Evolutionary conservation across 2,797 vertebrate species (phyloP), one percentile per base, ranked within the genome.

Genomic region (Sebastes melanostomus): DNA sequence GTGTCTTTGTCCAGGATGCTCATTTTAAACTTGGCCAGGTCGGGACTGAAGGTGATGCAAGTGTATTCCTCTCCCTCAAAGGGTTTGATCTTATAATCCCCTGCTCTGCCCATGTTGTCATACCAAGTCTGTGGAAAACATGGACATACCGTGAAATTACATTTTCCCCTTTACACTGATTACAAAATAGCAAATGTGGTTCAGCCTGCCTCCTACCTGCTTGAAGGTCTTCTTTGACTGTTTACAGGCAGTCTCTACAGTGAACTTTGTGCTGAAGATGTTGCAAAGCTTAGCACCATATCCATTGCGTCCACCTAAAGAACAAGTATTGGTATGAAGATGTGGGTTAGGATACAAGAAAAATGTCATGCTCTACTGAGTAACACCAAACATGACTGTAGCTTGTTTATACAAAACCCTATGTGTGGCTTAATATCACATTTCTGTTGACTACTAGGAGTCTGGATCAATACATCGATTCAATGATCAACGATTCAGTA

Each of bases 201-300:
- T 9, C 2, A 16, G 2, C 4, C 10, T 32, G 2, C 9, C 10
- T 18, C 71, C 38, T 36, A 98, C 98, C 97, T 99, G 98, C 88
- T 97, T 98, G 91, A 99, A 99, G 24, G 86, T 60, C 86, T 96
- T 98, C 38, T 91, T 97, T 9, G 98, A 99, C 66, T 98, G 97
- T 22, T 75, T 94, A 86, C 97, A 99, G 34, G 97, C 95, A 2
- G 98, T 99, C 95, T 99, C 97, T 52, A 99, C 98, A 0, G 97
- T 98, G 93, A 99, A 99, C 91, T 96, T 98, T 52, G 84, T 98
- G 94, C 98, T 99, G 86, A 99, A 99, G 91, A 99, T 99, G 78
- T 99, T 99, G 94, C 98, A 99, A 60, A 99, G 92, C 92, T 99
- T 99, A 38, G 98, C 98, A 89, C 98, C 98, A 27, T 99, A 99